Evolutionary conservation across 2,888 invertebrate species (phyloP).

Genomic region (Entomobrya proxima): DNA sequence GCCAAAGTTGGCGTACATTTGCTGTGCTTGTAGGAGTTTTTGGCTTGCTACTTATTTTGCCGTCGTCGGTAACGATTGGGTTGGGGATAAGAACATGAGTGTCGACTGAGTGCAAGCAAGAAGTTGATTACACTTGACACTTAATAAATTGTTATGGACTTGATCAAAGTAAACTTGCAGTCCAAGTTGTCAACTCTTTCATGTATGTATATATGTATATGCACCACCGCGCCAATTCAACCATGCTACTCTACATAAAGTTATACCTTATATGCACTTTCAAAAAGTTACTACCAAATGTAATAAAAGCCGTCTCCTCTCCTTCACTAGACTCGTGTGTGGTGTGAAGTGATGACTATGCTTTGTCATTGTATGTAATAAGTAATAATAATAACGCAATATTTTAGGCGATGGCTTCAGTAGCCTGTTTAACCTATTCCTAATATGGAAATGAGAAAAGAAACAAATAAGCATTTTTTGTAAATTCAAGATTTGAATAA

Average conservation of each 20-base stretch:
- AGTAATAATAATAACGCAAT: too few relatives aligned
- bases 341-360: constrained; percentile 23
- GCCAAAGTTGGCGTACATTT: constrained; percentile 25
- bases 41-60: neutral
- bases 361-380: constrained; percentile 28
- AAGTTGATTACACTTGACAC: constrained; percentile 69
- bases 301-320: constrained; percentile 1
- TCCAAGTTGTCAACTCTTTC: constrained; percentile 52
- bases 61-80: constrained; percentile 50
- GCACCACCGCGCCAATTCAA: too few relatives aligned
- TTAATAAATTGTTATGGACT: constrained; percentile 68
- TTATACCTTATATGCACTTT: neutral
- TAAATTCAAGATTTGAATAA: too few relatives aligned
- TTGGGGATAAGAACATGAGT: constrained; percentile 28
- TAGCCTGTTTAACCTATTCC: constrained; percentile 1
- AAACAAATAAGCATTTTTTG: constrained; percentile 37
- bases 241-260: constrained; percentile 14
- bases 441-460: constrained; percentile 25
- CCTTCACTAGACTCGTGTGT: neutral
- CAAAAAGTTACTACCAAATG: neutral
- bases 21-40: neutral
- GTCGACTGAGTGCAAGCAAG: constrained; percentile 54
- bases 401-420: constrained; percentile 59
- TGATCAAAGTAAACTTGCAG: constrained; percentile 65
- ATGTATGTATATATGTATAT: neutral